These are phyloP conservation scores for Drosophila sp. DNA, from an alignment of 1,140 invertebrate species.

Conservation along the genomic window DNA sequence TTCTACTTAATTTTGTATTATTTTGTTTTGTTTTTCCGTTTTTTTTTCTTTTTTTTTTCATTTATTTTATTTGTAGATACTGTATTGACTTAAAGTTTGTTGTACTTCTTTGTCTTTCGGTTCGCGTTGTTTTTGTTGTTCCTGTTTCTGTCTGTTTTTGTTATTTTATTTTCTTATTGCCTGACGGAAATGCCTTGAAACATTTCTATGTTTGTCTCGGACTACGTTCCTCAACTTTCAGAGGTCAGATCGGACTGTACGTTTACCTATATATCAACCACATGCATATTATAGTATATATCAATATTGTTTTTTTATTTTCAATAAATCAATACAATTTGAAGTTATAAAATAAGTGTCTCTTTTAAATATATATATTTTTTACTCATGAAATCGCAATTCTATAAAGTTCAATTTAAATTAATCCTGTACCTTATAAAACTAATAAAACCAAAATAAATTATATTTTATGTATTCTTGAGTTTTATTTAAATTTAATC, in stretches of 20 bases:
- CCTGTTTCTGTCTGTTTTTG: no score
- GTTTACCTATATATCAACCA: background rate
- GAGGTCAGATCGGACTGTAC: conserved; percentile 19
- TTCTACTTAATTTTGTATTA: conserved; percentile 65
- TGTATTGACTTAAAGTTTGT: conserved; percentile 81
- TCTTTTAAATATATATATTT: no score
- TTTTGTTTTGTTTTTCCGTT: conserved; percentile 34
- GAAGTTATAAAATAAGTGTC: no score
- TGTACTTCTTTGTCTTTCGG: conserved; percentile 75
- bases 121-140: conserved; percentile 35
- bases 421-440: no score
- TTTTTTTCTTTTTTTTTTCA: conserved; percentile 24
- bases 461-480: no score
- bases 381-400: no score
- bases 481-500: no score
- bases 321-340: no score
- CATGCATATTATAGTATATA: background rate
- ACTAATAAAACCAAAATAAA: no score
- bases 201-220: conserved; percentile 53
- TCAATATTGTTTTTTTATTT: no score
- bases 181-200: conserved; percentile 69
- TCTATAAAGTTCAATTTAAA: no score
- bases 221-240: conserved; percentile 34
- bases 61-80: conserved; percentile 64
- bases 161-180: conserved; percentile 40